phyloP scores from a whole-genome alignment of 2,113 vertebrate genomes.

The Mugil cephalus region DNA sequence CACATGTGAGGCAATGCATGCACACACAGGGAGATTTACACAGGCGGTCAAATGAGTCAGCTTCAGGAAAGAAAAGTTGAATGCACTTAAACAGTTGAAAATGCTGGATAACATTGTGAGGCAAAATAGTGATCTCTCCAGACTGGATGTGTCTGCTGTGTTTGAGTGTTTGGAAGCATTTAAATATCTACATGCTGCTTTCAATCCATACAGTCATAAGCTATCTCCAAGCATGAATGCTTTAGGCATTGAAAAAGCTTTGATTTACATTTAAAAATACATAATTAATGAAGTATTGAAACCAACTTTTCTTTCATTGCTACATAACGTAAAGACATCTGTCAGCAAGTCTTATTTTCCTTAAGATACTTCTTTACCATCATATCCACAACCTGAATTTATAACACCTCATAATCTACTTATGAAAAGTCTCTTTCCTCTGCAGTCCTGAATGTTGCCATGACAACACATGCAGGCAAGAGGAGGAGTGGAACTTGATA shows the following conservation, averaged over 20 bases:
- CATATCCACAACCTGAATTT: background rate
- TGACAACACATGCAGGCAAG: constrained; percentile 52
- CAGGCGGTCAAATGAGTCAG: constrained; percentile 40
- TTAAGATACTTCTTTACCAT: no score
- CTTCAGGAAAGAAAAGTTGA: constrained; percentile 1
- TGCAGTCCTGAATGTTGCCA: constrained; percentile 63
- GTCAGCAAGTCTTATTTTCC: no score
- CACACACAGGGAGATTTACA: constrained; percentile 14
- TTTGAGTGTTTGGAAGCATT: background rate
- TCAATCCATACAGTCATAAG: background rate
- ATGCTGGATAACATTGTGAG: background rate
- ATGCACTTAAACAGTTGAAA: constrained; percentile 22
- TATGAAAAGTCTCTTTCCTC: constrained; percentile 54
- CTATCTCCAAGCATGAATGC: background rate
- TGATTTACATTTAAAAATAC: background rate
- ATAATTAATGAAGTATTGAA: background rate
- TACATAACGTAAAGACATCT: no score
- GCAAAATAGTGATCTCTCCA: background rate
- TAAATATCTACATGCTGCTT: background rate
- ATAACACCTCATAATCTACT: constrained; percentile 29
- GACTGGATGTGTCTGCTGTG: background rate
- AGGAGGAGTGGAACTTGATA: constrained; percentile 39
- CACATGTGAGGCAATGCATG: constrained; percentile 15
- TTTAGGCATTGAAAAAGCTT: background rate
- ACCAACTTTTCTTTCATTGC: background rate